Evolutionary conservation across 2,888 invertebrate genomes (phyloP), one percentile per base, ranked within the genome.

Genomic region (Papilio gigon): DNA sequence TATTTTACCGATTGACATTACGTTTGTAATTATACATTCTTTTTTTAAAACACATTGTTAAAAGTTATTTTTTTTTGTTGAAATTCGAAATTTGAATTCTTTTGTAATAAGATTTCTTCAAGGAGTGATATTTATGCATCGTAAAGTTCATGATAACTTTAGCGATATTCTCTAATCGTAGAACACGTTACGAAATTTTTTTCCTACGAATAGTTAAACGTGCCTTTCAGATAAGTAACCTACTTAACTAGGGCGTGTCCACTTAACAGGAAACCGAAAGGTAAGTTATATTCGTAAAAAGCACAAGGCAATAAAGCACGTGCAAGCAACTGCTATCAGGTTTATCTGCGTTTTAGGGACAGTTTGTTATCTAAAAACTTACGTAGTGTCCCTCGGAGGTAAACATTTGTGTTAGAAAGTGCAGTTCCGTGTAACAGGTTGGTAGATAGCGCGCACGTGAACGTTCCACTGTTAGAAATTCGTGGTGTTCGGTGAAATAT

Each of bases 371-470:
- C 91, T 91, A 81, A 81, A 79, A 83, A 84, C 80, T 83, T 84
- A 82, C 80, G 81, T 81, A 71, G 79, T 80, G 80, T 84, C 84
- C 84, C 86, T 89, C 87, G 86, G 85, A 82, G 83, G 78, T 83
- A 87, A 92, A 92, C 85, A 90, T 92, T 91, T 90, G 84, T 86
- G 80, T 86, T 90, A 90, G 91, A 92, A 91, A 92, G 92, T 92
- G 90, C 87, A 86, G 88, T 90, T 89, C 84, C 89, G 86, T 91
- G 92, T 91, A 88, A 84, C 84, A 82, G 84, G 88, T 85, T 76
- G 79, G 80, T 73, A 88, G 88, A 90, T 90, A 89, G 88, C 78
- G 76, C 82, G 78, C 80, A 82, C 85, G 82, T 80, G 84, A 78
- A 78, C 86, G 83, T 85, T 86, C 84, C 80, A 81, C 78, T 80